Conservation (phyloP, 2,113 vertebrate species). For the Theropithecus gelada region DNA sequence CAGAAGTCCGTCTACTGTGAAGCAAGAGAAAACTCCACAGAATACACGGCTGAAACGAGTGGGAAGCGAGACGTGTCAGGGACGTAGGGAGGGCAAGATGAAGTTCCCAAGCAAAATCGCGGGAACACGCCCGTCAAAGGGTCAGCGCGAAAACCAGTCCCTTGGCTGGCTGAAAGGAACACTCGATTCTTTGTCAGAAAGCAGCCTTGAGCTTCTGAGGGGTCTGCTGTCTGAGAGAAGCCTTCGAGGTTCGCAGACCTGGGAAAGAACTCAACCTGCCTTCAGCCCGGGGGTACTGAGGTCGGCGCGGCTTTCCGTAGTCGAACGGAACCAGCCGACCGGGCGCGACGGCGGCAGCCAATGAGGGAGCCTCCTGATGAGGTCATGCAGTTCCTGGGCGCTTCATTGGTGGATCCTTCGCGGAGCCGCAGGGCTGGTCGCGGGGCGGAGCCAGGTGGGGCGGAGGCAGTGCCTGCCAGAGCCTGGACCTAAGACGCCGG, state of each 20-base stretch:
- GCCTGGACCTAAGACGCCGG: rapidly evolving
- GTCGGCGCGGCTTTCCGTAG: rapidly evolving
- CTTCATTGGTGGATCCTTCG: constrained; percentile 34
- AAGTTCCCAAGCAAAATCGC: neutral
- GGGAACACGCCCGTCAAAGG: no score
- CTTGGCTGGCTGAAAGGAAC: neutral
- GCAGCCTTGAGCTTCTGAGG: rapidly evolving
- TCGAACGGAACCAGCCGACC: neutral
- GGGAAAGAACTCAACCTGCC: rapidly evolving
- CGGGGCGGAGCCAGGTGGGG: rapidly evolving
- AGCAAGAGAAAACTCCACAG: neutral
- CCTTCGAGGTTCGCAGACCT: rapidly evolving
- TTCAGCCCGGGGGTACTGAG: rapidly evolving
- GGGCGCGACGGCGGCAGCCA: constrained; percentile 34
- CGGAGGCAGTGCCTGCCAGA: no score
- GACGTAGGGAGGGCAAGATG: neutral
- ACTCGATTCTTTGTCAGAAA: neutral
- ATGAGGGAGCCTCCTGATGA: constrained; percentile 50
- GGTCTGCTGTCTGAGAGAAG: neutral
- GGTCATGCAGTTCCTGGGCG: constrained; percentile 41
- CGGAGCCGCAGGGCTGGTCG: rapidly evolving
- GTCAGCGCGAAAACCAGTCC: neutral
- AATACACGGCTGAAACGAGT: neutral
- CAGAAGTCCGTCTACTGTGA: neutral
- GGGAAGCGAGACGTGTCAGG: neutral